Evolutionary conservation across 2,888 invertebrate genomes (phyloP).

Genomic region (Nineta flava): DNA sequence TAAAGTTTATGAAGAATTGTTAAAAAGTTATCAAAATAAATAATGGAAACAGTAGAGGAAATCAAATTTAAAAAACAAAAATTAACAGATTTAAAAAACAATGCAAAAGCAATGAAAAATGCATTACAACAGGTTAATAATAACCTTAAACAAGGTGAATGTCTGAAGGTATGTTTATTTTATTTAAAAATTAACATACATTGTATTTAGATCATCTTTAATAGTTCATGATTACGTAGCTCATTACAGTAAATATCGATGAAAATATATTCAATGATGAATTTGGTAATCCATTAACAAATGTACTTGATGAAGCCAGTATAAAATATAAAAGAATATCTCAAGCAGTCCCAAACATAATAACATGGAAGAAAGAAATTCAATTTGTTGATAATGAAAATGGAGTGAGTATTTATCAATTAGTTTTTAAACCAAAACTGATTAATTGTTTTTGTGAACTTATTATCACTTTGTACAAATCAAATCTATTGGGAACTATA

Average conservation of each 20-base stretch:
- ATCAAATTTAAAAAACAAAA: background rate
- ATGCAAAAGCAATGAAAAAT: background rate
- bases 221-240: background rate
- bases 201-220: background rate
- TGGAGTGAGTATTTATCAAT: conserved; percentile 9
- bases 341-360: conserved; percentile 23
- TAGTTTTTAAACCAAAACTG: too few species aligned
- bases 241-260: background rate
- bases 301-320: conserved; percentile 10
- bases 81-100: background rate
- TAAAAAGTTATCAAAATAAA: too few species aligned
- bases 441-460: too few species aligned
- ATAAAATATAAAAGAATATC: conserved; percentile 19
- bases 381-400: conserved; percentile 17
- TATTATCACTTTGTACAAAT: too few species aligned
- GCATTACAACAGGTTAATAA: background rate
- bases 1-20: too few species aligned
- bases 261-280: background rate
- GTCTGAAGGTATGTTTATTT: background rate
- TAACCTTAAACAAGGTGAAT: background rate
- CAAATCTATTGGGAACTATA: too few species aligned
- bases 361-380: conserved; percentile 27
- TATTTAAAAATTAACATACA: background rate
- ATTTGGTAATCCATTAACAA: background rate
- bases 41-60: background rate